Conservation (phyloP, 2,888 invertebrate species). For the Cryptosula pallasiana region DNA sequence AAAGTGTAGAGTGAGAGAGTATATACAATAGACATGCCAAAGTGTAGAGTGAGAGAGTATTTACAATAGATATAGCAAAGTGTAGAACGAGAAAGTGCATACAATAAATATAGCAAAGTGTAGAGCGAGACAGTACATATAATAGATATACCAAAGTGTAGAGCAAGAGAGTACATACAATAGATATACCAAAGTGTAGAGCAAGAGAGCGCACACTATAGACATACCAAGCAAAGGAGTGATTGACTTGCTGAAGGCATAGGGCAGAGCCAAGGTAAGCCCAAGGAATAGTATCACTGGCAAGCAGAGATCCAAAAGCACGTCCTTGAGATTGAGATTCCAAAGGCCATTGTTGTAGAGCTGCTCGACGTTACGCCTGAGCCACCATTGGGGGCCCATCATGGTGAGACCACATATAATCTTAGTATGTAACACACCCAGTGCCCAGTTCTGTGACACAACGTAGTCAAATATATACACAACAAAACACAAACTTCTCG, state of each 20-base stretch:
- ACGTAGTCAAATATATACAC: background rate
- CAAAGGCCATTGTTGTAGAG: conserved; percentile 86
- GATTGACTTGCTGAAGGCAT: conserved; percentile 72
- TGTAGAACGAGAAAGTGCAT: too few species aligned
- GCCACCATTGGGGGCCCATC: conserved; percentile 94
- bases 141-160: too few species aligned
- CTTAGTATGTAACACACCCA: conserved; percentile 94
- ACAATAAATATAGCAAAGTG: too few species aligned
- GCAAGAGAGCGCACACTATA: too few species aligned
- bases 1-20: too few species aligned
- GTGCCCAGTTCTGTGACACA: conserved; percentile 78
- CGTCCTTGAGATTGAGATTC: conserved; percentile 82
- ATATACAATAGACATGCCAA: too few species aligned
- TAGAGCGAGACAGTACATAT: too few species aligned
- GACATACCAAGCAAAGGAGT: conserved; percentile 54
- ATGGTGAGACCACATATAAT: conserved; percentile 91
- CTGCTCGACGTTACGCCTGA: conserved; percentile 82
- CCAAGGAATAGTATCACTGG: conserved; percentile 86
- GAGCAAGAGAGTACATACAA: too few species aligned
- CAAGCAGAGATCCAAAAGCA: conserved; percentile 77
- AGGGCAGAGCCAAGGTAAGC: conserved; percentile 85
- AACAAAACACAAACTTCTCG: background rate
- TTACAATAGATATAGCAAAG: too few species aligned
- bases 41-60: too few species aligned
- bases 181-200: too few species aligned